phyloP scores from a whole-genome alignment of 1,140 invertebrate species.

The Lordiphosa collinella region DNA sequence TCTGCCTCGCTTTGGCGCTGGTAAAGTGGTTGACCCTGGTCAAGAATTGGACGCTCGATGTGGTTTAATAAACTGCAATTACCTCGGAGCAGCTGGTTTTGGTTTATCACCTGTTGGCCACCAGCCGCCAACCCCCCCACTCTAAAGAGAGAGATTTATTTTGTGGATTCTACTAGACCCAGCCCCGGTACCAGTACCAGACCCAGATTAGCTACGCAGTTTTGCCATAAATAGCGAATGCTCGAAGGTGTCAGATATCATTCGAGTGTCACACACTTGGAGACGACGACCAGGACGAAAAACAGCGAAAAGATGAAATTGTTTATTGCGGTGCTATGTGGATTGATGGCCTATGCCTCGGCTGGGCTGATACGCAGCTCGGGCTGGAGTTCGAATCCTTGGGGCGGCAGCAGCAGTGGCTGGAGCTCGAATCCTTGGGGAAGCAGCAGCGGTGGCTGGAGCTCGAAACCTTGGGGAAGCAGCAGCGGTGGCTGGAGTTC shows the following conservation, averaged over 20 bases:
- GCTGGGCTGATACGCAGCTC: conserved; percentile 53
- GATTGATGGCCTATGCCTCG: conserved; percentile 51
- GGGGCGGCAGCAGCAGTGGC: conserved; percentile 31
- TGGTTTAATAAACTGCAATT: conserved; percentile 76
- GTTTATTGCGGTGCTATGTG: conserved; percentile 52
- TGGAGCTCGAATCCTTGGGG: conserved; percentile 28
- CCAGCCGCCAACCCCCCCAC: conserved; percentile 43
- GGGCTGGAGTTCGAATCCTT: conserved; percentile 40
- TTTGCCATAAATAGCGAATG: conserved; percentile 55
- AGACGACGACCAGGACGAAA: conserved; percentile 8
- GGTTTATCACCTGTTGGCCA: conserved; percentile 35
- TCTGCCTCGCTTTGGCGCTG: conserved; percentile 6
- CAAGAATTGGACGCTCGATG: conserved; percentile 66
- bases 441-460: conserved; percentile 26
- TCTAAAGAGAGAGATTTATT: conserved; percentile 54
- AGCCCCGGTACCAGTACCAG: conserved; percentile 3
- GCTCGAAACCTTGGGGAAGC: conserved; percentile 20
- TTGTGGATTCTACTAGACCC: conserved; percentile 59
- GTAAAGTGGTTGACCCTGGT: conserved; percentile 72
- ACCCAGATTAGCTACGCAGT: conserved; percentile 23
- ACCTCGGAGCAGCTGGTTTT: conserved; percentile 32
- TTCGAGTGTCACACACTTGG: conserved; percentile 55
- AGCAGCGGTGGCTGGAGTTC: conserved; percentile 33
- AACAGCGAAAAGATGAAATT: conserved; percentile 47
- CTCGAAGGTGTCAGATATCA: conserved; percentile 40